Conservation (phyloP, 2,888 invertebrate genomes). For the Eudemis profundana region DNA sequence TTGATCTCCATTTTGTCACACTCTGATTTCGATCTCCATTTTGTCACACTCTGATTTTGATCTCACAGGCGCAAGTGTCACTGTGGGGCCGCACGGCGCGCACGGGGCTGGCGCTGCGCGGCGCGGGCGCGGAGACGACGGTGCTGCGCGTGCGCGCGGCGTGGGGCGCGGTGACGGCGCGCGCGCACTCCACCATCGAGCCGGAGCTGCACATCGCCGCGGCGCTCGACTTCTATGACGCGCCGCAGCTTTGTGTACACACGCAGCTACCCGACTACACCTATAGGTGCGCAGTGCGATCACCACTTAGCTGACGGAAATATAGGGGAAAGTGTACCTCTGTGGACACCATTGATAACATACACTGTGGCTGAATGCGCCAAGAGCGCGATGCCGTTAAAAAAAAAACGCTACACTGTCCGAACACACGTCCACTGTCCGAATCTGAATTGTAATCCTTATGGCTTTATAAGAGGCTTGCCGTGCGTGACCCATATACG, state of each 20-base stretch:
- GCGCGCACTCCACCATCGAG: slow-evolving; percentile 48
- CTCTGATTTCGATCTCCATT: too few species aligned
- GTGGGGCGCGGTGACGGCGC: slow-evolving; percentile 41
- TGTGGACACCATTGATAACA: too few species aligned
- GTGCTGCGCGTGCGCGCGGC: slow-evolving; percentile 49
- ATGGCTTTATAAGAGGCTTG: too few species aligned
- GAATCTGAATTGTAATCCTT: too few species aligned
- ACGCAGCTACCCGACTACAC: slow-evolving; percentile 49
- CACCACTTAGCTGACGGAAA: too few species aligned
- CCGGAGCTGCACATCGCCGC: slow-evolving; percentile 59
- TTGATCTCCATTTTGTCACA: too few species aligned
- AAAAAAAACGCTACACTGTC: too few species aligned
- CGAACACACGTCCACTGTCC: too few species aligned
- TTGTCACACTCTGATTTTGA: slow-evolving; percentile 48
- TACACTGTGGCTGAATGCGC: too few species aligned
- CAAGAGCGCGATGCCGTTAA: too few species aligned
- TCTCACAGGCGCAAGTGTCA: slow-evolving; percentile 56
- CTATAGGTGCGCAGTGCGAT: slow-evolving; percentile 41
- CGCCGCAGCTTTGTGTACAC: slow-evolving; percentile 69
- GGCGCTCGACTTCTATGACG: slow-evolving; percentile 71
- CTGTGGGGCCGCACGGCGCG: slow-evolving; percentile 59
- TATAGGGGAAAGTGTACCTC: too few species aligned
- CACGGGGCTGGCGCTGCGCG: slow-evolving; percentile 49
- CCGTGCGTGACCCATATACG: too few species aligned
- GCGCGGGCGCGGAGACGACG: slow-evolving; percentile 43